Conservation (phyloP, 2,797 vertebrate genomes). For the Apodemus agrarius region DNA sequence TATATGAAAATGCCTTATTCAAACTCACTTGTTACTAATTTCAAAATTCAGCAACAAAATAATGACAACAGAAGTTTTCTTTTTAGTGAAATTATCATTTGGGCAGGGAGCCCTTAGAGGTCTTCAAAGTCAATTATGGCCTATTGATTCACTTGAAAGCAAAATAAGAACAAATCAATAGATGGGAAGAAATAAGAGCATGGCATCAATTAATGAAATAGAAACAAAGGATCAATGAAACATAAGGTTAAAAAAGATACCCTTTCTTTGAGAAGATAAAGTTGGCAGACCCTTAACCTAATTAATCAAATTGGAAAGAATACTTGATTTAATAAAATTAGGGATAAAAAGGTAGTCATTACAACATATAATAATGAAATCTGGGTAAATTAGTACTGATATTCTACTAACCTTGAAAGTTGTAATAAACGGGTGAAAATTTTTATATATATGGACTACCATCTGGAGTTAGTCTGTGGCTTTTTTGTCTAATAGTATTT, state of each 20-base stretch:
- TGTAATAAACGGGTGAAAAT: neutral
- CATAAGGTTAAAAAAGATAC: neutral
- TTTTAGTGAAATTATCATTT: neutral
- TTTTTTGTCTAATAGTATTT: neutral
- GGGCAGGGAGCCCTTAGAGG: neutral
- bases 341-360: neutral
- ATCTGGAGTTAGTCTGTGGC: neutral
- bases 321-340: neutral
- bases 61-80: neutral
- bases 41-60: neutral
- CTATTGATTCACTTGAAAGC: neutral
- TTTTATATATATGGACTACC: neutral
- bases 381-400: neutral
- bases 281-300: neutral
- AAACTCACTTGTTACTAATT: neutral
- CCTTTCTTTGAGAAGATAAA: neutral
- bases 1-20: neutral
- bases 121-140: neutral
- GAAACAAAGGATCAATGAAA: neutral
- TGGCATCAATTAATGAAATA: neutral
- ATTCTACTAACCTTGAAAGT: neutral
- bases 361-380: neutral
- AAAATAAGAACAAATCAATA: neutral
- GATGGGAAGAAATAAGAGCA: neutral
- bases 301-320: neutral